Conservation (phyloP, 2,888 invertebrate species). For the Campopleginae sp. region DNA sequence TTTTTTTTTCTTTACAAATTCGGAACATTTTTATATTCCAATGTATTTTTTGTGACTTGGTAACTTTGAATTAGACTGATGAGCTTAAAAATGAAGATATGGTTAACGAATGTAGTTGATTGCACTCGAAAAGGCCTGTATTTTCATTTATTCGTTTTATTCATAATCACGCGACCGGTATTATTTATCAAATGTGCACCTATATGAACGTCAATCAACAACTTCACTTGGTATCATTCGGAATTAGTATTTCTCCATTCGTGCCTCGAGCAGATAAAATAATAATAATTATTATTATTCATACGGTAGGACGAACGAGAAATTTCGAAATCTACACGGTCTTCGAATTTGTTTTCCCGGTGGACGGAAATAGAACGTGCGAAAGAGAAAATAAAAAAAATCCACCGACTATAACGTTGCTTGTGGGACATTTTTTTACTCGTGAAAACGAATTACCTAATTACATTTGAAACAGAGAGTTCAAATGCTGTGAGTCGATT, state of each 20-base stretch:
- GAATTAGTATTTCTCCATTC: conserved; percentile 11
- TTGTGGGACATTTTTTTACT: conserved; percentile 29
- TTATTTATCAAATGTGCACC: conserved; percentile 37
- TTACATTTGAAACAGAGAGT: background rate
- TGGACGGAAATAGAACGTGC: background rate
- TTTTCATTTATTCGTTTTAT: conserved; percentile 40
- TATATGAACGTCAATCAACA: conserved; percentile 28
- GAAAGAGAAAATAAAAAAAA: conserved; percentile 8
- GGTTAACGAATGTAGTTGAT: background rate
- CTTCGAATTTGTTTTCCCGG: conserved; percentile 7
- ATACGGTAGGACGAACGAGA: conserved; percentile 14
- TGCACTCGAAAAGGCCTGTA: conserved; percentile 5
- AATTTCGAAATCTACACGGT: conserved; percentile 10
- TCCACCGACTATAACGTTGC: conserved; percentile 7
- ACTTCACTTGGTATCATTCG: background rate
- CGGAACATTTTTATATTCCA: background rate
- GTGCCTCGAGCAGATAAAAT: conserved; percentile 22
- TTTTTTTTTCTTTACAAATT: background rate
- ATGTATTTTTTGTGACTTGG: background rate
- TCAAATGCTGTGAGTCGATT: conserved; percentile 1
- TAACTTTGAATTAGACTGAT: background rate
- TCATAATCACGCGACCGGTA: conserved; percentile 55
- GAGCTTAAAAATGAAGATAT: background rate
- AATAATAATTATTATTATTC: conserved; percentile 5
- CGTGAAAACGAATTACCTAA: background rate